phyloP scores from a whole-genome alignment of 2,113 vertebrate genomes.

The Alethe diademata region DNA sequence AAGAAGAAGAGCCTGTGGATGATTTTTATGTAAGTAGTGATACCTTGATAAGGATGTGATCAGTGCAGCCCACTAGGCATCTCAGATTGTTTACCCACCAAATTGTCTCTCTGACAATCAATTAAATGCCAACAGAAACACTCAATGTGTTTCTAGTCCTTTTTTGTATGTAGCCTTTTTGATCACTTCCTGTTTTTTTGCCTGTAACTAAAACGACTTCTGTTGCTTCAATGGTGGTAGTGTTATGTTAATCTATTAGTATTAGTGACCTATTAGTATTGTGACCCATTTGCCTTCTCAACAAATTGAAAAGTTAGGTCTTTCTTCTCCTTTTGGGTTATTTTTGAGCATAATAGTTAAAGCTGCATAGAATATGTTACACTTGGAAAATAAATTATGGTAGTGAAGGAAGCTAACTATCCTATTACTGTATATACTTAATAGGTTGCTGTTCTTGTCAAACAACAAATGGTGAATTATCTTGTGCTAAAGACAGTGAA shows the following conservation, averaged over 20 bases:
- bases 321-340: not conserved
- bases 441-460: conserved; percentile 85
- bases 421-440: not conserved
- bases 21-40: not conserved
- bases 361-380: not conserved
- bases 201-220: not conserved
- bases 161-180: not conserved
- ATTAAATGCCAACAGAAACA: not conserved
- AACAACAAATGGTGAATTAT: conserved; percentile 66
- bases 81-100: not conserved
- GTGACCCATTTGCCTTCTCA: not conserved
- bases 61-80: not conserved
- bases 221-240: not conserved
- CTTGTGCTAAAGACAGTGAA: conserved; percentile 67
- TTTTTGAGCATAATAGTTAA: not conserved
- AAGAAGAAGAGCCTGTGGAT: not conserved
- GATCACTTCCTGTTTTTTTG: not conserved
- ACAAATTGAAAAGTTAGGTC: not conserved
- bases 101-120: not conserved
- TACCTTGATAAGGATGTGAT: not conserved
- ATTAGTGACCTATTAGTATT: not conserved
- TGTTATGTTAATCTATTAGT: not conserved
- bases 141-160: not conserved
- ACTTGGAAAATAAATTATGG: not conserved
- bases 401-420: not conserved